Evolutionary conservation across 1,140 invertebrate species (phyloP), one percentile per base, ranked within the genome.

Genomic region (Wiebesia pumilae): DNA sequence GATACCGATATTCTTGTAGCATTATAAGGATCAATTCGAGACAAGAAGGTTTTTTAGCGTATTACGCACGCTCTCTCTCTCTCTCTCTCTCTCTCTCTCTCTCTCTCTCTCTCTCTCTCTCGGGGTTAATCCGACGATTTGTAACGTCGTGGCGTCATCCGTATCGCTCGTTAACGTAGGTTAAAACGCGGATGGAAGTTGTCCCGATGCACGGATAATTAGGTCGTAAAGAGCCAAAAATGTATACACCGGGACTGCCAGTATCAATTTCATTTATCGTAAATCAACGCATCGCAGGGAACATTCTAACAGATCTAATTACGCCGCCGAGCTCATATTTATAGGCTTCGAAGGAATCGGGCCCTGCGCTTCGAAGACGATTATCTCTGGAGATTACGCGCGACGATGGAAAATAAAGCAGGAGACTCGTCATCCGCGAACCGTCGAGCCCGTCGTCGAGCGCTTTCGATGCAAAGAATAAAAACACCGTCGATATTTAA

Each of bases 301-400:
- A 71, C 19, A 71, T 16, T 16, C 35, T 27, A 81, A n/a, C n/a
- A n/a, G 40, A 3, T 62, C 35, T 65, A 30, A 35, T 65, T 38
- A 33, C 10, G 35, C 10, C 7, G 0, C 77, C 43, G n/a, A 54
- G 19, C 51, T 6, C 7, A 54, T 54, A 35, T 35, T 71, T 71
- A 38, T 73, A 73, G 35, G 69, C 71, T 75, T 75, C n/a, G n/a
- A 75, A n/a, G 38, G 38, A 75, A 75, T 71, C 69, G 16, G 7
- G 12, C 67, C 30, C 12, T 35, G 1, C 1, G 30, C 69, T 6
- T 14, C n/a, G 69, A 75, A n/a, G n/a, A 75, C 38, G 71, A 73
- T 73, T 40, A 73, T 73, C 35, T 40, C 21, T 7, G 16, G 10
- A 35, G 35, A 73, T 73, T 73, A 73, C 24, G 35, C 40, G n/a